These are phyloP conservation scores for Chrysomallon squamiferum DNA, from an alignment of 1,140 invertebrate genomes.

Conservation along the genomic window DNA sequence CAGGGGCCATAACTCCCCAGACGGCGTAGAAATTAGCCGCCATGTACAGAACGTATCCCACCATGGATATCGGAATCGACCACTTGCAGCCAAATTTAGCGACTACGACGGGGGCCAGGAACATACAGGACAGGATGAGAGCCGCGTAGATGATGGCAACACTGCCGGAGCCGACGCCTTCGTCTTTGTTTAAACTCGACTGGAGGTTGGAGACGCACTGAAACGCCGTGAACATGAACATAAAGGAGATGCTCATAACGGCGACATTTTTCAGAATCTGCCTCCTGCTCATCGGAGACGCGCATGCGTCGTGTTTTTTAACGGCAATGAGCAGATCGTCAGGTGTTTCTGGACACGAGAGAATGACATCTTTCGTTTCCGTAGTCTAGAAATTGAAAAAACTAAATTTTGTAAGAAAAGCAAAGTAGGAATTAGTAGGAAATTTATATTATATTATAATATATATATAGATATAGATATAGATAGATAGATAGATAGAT, in stretches of 20 bases:
- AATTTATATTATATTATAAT: too few relatives aligned
- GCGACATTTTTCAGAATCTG: conserved; percentile 29
- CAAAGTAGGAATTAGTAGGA: too few relatives aligned
- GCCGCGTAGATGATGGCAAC: conserved; percentile 86
- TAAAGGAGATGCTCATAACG: conserved; percentile 30
- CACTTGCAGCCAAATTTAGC: conserved; percentile 86
- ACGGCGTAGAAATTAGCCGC: conserved; percentile 81
- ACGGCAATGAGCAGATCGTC: too few relatives aligned
- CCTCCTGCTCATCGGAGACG: conserved; percentile 4
- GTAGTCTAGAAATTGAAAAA: too few relatives aligned
- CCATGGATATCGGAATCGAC: conserved; percentile 87
- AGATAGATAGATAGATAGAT: too few relatives aligned
- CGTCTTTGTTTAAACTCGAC: conserved; percentile 29
- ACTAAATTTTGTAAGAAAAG: too few relatives aligned
- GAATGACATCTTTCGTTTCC: too few relatives aligned
- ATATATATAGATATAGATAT: too few relatives aligned
- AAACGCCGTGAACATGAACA: conserved; percentile 37
- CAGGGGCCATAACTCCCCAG: conserved; percentile 84
- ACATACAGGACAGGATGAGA: conserved; percentile 87
- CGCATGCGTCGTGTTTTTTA: background rate
- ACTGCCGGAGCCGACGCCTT: conserved; percentile 19
- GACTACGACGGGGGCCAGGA: conserved; percentile 75
- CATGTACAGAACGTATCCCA: conserved; percentile 91
- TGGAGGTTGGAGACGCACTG: conserved; percentile 26
- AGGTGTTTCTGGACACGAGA: too few relatives aligned